Percentiles rank a stretch among this genome's conserved stretches.
Evolutionary conservation across 2,113 vertebrate genomes (phyloP).

Genomic region (Glareola pratincola): DNA sequence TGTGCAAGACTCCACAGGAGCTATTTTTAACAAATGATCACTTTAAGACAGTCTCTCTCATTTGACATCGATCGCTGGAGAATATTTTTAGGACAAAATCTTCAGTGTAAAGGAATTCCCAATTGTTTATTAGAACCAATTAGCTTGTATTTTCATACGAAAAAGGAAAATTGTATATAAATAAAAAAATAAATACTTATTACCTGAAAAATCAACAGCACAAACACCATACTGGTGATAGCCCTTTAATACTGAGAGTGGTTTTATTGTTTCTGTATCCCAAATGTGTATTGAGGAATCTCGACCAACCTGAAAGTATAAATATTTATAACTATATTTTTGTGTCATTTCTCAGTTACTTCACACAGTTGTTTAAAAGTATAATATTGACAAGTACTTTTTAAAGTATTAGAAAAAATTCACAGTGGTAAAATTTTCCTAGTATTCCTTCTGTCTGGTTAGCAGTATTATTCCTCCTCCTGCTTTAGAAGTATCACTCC

Average conservation of each 20-base stretch:
- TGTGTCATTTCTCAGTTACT: background rate
- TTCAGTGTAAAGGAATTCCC: background rate
- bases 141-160: background rate
- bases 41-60: background rate
- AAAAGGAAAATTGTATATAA: background rate
- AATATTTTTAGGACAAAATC: background rate
- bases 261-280: conserved; percentile 93
- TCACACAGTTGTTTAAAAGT: background rate
- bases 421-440: background rate
- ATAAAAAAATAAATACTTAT: conserved; percentile 52
- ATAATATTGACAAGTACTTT: background rate
- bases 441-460: background rate
- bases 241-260: conserved; percentile 92
- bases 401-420: background rate
- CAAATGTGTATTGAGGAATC: conserved; percentile 94
- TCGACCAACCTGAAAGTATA: conserved; percentile 86
- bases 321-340: background rate
- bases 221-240: conserved; percentile 94
- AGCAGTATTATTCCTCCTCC: background rate
- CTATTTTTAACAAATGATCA: background rate
- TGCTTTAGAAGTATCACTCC: background rate
- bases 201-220: conserved; percentile 97
- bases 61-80: background rate
- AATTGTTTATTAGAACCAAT: background rate
- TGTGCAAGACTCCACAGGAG: background rate